These are phyloP conservation scores for Eubasilissa regina DNA, from an alignment of 1,140 invertebrate genomes.

Conservation along the genomic window DNA sequence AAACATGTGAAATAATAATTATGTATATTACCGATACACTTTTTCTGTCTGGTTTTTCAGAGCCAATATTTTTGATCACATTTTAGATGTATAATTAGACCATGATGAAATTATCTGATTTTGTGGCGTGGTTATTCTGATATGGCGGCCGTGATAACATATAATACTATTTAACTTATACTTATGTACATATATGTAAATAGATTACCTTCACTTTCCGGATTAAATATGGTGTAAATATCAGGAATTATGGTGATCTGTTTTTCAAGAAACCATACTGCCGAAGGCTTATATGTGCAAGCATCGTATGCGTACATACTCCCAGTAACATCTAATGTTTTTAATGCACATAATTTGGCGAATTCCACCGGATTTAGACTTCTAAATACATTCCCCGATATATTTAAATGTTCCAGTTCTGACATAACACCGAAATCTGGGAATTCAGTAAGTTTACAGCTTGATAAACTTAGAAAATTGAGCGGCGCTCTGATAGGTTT, in stretches of 20 bases:
- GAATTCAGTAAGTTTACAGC: constrained; percentile 70
- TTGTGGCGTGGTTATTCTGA: too few species aligned
- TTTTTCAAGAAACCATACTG: constrained; percentile 67
- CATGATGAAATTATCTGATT: too few species aligned
- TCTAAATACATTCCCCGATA: constrained; percentile 67
- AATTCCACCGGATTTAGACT: constrained; percentile 64
- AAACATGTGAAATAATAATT: too few species aligned
- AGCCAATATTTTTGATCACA: too few species aligned
- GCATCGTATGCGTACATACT: constrained; percentile 63
- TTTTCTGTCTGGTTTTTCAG: too few species aligned
- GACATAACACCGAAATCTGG: constrained; percentile 73
- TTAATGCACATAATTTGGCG: constrained; percentile 67
- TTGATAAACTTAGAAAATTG: constrained; percentile 73
- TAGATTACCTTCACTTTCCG: constrained; percentile 52
- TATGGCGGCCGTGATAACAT: too few species aligned
- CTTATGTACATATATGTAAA: not conserved
- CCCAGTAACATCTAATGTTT: constrained; percentile 67
- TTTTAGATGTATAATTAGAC: too few species aligned
- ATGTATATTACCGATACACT: too few species aligned
- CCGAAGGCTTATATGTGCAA: constrained; percentile 65
- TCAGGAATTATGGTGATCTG: constrained; percentile 63
- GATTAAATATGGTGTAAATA: constrained; percentile 46
- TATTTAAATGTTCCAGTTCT: constrained; percentile 66
- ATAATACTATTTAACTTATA: not conserved
- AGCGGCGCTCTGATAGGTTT: constrained; percentile 73